Evolutionary conservation across 1,140 invertebrate species (phyloP).

Genomic region (Leptopilina clavipes): DNA sequence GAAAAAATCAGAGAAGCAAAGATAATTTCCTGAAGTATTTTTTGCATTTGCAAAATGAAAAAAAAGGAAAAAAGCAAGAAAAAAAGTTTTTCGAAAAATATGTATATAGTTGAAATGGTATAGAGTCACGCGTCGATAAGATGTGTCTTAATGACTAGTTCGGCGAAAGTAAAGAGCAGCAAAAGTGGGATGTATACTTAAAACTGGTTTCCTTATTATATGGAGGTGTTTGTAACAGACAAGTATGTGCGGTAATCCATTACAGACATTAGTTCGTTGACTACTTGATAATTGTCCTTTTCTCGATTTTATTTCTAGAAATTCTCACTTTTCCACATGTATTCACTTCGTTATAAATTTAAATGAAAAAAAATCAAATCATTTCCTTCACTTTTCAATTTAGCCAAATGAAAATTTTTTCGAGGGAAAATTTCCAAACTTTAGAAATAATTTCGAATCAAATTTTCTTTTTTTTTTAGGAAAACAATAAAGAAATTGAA

Average conservation of each 20-base stretch:
- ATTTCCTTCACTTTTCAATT: too few species aligned
- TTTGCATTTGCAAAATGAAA: neutral
- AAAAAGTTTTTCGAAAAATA: neutral
- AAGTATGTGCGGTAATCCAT: slow-evolving; percentile 20
- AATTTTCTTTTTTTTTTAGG: too few species aligned
- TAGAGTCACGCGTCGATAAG: neutral
- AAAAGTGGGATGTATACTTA: slow-evolving; percentile 13
- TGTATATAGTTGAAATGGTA: neutral
- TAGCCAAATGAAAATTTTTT: too few species aligned
- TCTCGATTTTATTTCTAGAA: neutral
- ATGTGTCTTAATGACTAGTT: slow-evolving; percentile 18
- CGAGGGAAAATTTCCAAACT: too few species aligned
- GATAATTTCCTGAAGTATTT: neutral
- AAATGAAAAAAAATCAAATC: too few species aligned
- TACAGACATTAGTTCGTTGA: slow-evolving; percentile 6
- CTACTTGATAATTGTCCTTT: slow-evolving; percentile 20
- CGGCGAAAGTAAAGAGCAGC: slow-evolving; percentile 22
- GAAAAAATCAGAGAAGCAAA: neutral
- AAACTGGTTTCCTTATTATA: slow-evolving; percentile 24
- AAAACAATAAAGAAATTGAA: too few species aligned
- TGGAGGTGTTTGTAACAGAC: neutral
- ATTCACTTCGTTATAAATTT: neutral
- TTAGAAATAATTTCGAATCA: too few species aligned
- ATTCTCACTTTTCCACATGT: neutral
- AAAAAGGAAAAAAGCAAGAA: neutral